phyloP scores from a whole-genome alignment of 2,888 invertebrate species.

The Xylophagus ater region DNA sequence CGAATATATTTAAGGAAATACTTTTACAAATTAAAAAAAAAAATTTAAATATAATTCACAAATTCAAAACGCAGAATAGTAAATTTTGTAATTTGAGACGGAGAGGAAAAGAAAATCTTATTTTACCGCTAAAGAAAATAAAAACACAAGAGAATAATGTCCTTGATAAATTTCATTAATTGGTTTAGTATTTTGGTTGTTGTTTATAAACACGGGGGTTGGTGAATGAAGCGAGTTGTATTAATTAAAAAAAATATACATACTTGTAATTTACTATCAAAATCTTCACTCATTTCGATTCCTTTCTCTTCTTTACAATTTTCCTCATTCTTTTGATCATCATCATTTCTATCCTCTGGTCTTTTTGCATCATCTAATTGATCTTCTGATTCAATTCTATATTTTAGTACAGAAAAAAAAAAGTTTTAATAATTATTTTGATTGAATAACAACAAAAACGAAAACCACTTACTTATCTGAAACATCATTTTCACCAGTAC shows the following conservation, averaged over 20 bases:
- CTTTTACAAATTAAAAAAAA: no score
- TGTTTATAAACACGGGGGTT: no score
- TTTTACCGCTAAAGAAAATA: no score
- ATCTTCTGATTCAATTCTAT: conserved; percentile 60
- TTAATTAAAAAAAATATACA: conserved; percentile 5
- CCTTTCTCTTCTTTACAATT: conserved; percentile 83
- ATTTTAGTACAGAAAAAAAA: conserved; percentile 1
- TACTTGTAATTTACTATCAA: conserved; percentile 72
- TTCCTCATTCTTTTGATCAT: conserved; percentile 59
- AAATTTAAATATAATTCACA: no score
- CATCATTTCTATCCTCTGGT: conserved; percentile 54
- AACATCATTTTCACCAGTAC: conserved; percentile 84
- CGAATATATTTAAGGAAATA: no score
- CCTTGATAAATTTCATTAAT: no score
- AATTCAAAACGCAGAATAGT: no score
- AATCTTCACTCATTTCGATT: conserved; percentile 93
- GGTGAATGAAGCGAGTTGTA: no score
- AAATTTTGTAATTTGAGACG: no score
- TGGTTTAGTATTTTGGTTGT: no score
- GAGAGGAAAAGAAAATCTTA: no score
- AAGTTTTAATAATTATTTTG: background rate
- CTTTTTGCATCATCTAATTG: conserved; percentile 81
- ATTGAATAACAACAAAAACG: background rate
- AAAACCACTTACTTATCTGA: conserved; percentile 54
- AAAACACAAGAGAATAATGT: no score